Percentiles rank a stretch among this genome's conserved stretches.
Conservation (phyloP, 2,797 vertebrate species). For the Limosa lapponica region DNA sequence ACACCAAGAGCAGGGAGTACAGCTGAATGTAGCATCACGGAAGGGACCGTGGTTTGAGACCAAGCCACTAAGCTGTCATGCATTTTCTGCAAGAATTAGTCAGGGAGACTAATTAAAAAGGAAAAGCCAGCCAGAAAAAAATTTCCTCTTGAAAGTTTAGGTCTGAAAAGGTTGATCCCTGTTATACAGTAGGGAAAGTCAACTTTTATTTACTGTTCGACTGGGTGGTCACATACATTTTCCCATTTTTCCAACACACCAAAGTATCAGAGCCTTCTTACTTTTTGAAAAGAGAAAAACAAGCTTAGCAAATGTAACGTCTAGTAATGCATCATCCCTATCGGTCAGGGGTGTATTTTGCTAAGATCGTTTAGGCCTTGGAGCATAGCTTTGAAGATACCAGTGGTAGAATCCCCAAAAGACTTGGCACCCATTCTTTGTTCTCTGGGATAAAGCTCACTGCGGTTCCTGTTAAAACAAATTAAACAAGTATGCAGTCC, state of each 20-base stretch:
- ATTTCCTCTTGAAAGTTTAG: background rate
- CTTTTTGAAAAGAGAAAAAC: background rate
- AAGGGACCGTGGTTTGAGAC: background rate
- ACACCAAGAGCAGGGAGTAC: background rate
- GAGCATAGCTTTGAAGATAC: background rate
- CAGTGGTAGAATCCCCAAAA: background rate
- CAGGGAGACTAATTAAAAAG: background rate
- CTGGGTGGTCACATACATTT: background rate
- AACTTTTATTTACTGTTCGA: background rate
- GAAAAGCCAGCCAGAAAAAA: background rate
- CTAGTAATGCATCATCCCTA: background rate
- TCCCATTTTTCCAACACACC: background rate
- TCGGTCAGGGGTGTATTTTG: background rate
- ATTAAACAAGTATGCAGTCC: background rate
- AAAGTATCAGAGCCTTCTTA: background rate
- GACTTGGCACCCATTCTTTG: background rate
- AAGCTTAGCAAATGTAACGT: background rate
- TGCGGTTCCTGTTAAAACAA: background rate
- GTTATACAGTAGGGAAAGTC: background rate
- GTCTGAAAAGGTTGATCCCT: background rate
- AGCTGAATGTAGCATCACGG: background rate
- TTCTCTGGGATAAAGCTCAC: background rate
- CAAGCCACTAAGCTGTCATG: background rate
- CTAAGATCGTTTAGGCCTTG: background rate
- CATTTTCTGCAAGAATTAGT: slow-evolving; percentile 33